Base-by-base conservation (phyloP, 2,888 invertebrate genomes). In the Drosophila lacicola region DNA sequence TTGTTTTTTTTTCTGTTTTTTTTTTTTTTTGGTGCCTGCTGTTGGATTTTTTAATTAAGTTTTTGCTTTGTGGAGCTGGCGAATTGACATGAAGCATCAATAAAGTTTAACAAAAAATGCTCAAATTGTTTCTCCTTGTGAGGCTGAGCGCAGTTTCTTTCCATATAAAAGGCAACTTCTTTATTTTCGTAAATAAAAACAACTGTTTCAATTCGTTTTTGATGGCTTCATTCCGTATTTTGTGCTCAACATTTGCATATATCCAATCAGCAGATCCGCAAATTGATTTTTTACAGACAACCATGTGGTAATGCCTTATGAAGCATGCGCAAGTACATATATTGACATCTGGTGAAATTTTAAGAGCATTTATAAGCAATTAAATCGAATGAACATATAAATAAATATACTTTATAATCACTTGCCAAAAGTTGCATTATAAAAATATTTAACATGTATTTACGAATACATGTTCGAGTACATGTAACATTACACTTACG, bases 41-140 rank as follows among this genome's bases (percentile, higher is more conserved):
- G 51, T 64, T 53, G 67, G 45, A 45, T 42, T 70, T 82, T 82
- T 82, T 88, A 85, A 85, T 85, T 88, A 85, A 80, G 79, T 86
- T 81, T 87, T 86, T 75, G 82, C 70, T 74, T 78, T 78, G 62
- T 62, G 62, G 50, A 66, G 61, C 74, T 56, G 70, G 19, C 75
- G 67, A 62, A 74, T 77, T 79, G 82, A 80, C 80, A 79, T 82
- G 70, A 79, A 79, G 80, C 82, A 75, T 75, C 83, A 79, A 83
- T 88, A 83, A 83, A 83, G 76, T 78, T 84, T 74, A 70, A 82
- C 55, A 74, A 46, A 71, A 74, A 76, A 80, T 46, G 42, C 39
- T 46, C 39, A 62, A 73, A 78, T 73, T 69, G 65, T 46, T 63
- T 76, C 65, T 66, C 73, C 74, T 74, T 77, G 74, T 66, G 65